Evolutionary conservation across 2,888 invertebrate species (phyloP).

Genomic region (Caenorhabditis parvicauda): DNA sequence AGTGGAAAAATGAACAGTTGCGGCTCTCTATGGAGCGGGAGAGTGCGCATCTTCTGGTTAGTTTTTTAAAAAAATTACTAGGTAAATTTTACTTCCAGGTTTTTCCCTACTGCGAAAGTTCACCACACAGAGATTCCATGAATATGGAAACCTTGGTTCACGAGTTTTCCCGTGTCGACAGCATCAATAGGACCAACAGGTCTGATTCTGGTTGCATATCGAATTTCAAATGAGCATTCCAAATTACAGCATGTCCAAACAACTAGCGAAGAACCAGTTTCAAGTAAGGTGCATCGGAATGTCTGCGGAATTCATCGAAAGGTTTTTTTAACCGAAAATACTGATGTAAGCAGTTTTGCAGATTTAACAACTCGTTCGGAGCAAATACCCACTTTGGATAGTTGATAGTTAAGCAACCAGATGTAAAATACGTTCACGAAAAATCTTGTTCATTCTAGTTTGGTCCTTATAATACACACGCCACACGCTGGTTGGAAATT

Average conservation of each 20-base stretch:
- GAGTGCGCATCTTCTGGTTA: constrained; percentile 31
- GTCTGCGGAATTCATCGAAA: constrained; percentile 45
- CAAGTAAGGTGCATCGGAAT: constrained; percentile 49
- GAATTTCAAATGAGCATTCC: too few relatives aligned
- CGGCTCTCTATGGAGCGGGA: constrained; percentile 50
- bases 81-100: constrained; percentile 16
- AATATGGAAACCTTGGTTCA: constrained; percentile 34
- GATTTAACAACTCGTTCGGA: constrained; percentile 41
- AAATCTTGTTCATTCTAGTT: too few relatives aligned
- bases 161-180: constrained; percentile 37
- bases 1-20: constrained; percentile 58
- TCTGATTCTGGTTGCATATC: neutral
- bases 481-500: too few relatives aligned
- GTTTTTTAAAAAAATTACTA: neutral
- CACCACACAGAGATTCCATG: constrained; percentile 38
- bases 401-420: too few relatives aligned
- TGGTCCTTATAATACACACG: too few relatives aligned
- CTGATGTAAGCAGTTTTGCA: constrained; percentile 4
- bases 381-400: constrained; percentile 30
- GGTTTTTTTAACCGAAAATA: constrained; percentile 3
- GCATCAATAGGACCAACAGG: constrained; percentile 39
- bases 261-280: constrained; percentile 35
- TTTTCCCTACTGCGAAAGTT: constrained; percentile 38
- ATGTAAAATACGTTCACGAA: too few relatives aligned
- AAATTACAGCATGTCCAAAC: constrained; percentile 17